A percentile compares a stretch with the other conserved stretches of the same genome.
These are phyloP conservation scores for Dyspetes luteomarginatus DNA, from an alignment of 2,888 invertebrate genomes.

Conservation along the genomic window DNA sequence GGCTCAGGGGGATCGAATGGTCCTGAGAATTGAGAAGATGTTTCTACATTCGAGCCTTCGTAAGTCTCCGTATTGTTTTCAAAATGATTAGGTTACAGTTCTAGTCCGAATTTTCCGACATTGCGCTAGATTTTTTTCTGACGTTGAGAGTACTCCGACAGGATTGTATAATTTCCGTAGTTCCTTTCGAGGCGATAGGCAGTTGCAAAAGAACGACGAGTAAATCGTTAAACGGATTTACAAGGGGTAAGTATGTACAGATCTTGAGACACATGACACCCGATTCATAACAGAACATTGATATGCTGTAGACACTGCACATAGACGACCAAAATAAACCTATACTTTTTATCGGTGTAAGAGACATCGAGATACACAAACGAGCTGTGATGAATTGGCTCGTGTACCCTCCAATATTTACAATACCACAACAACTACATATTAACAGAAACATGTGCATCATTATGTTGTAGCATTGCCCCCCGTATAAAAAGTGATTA, in stretches of 20 bases:
- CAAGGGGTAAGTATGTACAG: constrained; percentile 53
- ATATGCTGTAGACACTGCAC: constrained; percentile 42
- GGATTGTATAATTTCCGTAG: constrained; percentile 29
- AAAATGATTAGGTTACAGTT: not conserved
- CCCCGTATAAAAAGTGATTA: constrained; percentile 35
- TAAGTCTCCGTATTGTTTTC: not conserved
- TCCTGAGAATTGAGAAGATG: not conserved
- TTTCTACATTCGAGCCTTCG: not conserved
- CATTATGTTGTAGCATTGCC: constrained; percentile 35
- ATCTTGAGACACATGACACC: constrained; percentile 48
- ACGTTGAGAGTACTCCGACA: not conserved
- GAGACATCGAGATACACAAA: constrained; percentile 19
- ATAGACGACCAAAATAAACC: constrained; percentile 23
- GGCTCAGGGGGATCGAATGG: not conserved
- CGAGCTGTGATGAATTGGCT: constrained; percentile 14
- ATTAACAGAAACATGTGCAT: constrained; percentile 53
- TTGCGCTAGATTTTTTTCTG: not conserved
- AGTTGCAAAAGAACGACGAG: constrained; percentile 27
- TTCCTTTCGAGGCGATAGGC: constrained; percentile 28
- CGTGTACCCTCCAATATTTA: constrained; percentile 27
- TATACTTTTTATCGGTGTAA: constrained; percentile 29
- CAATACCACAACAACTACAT: constrained; percentile 46
- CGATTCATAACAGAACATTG: constrained; percentile 53
- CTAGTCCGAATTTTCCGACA: not conserved
- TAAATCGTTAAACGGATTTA: constrained; percentile 24